phyloP scores from a whole-genome alignment of 2,797 vertebrate genomes.

The Sardinella longiceps region DNA sequence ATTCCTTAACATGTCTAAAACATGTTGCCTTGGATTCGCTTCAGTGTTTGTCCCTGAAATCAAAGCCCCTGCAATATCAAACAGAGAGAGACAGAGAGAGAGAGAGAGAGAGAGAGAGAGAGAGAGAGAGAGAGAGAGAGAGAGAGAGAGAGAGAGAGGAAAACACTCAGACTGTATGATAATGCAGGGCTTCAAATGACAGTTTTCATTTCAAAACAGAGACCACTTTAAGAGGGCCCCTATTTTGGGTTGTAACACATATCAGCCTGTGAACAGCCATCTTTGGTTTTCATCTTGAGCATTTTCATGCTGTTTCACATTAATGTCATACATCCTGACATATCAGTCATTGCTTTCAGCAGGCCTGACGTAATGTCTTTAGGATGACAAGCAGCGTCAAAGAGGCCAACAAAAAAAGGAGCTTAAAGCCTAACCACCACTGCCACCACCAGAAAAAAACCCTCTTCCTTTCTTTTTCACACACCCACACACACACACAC shows the following conservation, averaged over 20 bases:
- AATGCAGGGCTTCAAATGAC: not conserved
- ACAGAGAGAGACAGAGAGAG: too few relatives aligned
- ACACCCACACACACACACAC: too few relatives aligned
- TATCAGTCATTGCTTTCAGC: slow-evolving; percentile 60
- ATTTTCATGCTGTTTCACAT: slow-evolving; percentile 57
- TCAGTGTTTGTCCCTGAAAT: too few relatives aligned
- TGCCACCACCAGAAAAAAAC: slow-evolving; percentile 44
- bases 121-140: too few relatives aligned
- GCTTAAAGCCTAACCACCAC: slow-evolving; percentile 45
- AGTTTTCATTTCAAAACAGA: slow-evolving; percentile 45
- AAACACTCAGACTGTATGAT: too few relatives aligned
- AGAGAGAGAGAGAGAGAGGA: too few relatives aligned
- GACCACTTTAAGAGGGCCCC: not conserved
- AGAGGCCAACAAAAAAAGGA: slow-evolving; percentile 34
- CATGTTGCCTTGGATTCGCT: not conserved
- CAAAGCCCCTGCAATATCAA: not conserved
- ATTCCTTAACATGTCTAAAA: not conserved
- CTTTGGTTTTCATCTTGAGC: slow-evolving; percentile 53
- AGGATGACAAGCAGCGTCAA: slow-evolving; percentile 33
- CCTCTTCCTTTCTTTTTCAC: too few relatives aligned
- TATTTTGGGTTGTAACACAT: slow-evolving; percentile 41
- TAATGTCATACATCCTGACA: slow-evolving; percentile 58
- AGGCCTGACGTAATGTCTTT: slow-evolving; percentile 59
- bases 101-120: too few relatives aligned
- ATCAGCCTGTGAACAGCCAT: slow-evolving; percentile 29